These are phyloP conservation scores for Cebus imitator DNA, from an alignment of 2,113 vertebrate genomes.

Conservation along the genomic window DNA sequence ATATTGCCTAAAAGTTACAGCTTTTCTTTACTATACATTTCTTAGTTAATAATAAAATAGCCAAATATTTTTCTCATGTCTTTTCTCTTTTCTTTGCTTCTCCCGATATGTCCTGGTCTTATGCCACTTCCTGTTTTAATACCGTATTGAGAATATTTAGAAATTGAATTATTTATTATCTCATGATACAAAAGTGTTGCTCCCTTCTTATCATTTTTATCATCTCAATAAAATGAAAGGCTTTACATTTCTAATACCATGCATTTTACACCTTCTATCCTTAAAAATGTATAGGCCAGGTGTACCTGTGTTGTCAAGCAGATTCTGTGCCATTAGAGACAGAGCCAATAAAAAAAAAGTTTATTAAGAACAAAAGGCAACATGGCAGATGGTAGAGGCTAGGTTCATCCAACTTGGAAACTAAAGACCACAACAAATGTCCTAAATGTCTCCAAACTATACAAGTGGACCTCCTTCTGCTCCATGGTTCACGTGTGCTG, in stretches of 20 bases:
- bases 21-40: not conserved
- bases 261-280: not conserved
- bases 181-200: not conserved
- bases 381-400: constrained; percentile 34
- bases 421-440: constrained; percentile 36
- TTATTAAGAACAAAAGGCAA: constrained; percentile 57
- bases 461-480: constrained; percentile 31
- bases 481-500: not conserved
- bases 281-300: not conserved
- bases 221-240: not conserved
- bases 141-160: not conserved
- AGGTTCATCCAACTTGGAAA: constrained; percentile 54
- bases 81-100: not conserved
- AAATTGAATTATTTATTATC: constrained; percentile 25
- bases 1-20: not conserved
- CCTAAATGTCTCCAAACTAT: constrained; percentile 30
- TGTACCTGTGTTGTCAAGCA: not conserved
- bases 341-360: constrained; percentile 29
- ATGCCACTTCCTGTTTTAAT: not conserved
- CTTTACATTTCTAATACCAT: not conserved
- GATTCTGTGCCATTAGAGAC: not conserved
- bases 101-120: not conserved
- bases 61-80: not conserved
- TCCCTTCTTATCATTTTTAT: not conserved
- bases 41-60: not conserved